Evolutionary conservation across 1,140 invertebrate species (phyloP), one percentile per base, ranked within the genome.

Genomic region (Nylanderia fulva): DNA sequence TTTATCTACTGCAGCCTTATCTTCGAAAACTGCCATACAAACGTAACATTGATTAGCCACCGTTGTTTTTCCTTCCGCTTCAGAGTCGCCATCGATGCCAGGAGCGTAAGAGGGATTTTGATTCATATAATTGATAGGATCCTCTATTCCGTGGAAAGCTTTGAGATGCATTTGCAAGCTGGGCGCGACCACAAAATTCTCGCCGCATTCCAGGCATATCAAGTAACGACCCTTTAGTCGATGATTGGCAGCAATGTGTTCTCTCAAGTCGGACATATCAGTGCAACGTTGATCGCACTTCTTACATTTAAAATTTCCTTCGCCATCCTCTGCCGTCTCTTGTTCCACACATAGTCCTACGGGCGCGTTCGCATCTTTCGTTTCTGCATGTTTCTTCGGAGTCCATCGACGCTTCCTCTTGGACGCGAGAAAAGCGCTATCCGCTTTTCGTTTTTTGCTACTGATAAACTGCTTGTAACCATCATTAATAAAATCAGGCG

Each of bases 131-230:
- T 89, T 89, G 6, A 96, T 95, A 15, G 95, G 94, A 94, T 97
- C 93, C 2, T 91, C 88, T 69, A 97, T 95, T 39, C 94, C 92
- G 90, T 97, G 96, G 86, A 95, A 95, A 54, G 96, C 95, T 79
- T 95, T 93, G 9, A 97, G 92, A 93, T 97, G 96, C 92, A 96
- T 97, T 8, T 95, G 94, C 74, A 97, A 94, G 60, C 96, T 96
- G 6, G 96, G 95, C 80, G 95, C 96, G 0, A 96, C 96, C 18
- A 96, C 96, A 90, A 97, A 97, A 91, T 96, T 96, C 83, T 96
- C 95, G 1, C 96, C 96, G 89, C 96, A 97, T 90, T 97, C 96
- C 90, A 96, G 93, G 89, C 96, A 97, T 75, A 96, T 90, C 24
- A 94, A 95, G 89, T 96, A 96, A 60, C 95, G 95, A 74, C 95